Evolutionary conservation across 2,113 vertebrate species (phyloP).

Genomic region (Callocephalon fimbriatum): DNA sequence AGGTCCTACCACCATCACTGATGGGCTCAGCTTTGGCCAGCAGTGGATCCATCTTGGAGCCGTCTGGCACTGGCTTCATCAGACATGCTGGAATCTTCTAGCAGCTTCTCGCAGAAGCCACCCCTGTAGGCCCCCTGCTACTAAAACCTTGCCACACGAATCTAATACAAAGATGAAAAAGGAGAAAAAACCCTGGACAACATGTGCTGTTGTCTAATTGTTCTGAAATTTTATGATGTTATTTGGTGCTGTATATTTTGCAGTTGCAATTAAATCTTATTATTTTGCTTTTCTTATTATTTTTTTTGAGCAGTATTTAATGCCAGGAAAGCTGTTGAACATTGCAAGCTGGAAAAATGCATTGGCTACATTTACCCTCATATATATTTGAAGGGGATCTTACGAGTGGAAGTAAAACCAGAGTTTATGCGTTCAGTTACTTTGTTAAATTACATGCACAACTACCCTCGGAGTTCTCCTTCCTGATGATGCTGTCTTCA

Average conservation of each 20-base stretch:
- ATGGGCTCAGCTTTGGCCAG: neutral
- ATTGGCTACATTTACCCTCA: neutral
- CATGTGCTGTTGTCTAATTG: neutral
- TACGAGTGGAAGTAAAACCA: neutral
- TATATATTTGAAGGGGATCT: neutral
- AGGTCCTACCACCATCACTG: neutral
- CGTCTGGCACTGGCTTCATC: neutral
- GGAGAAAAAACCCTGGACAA: neutral
- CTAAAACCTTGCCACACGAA: neutral
- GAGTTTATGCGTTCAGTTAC: neutral
- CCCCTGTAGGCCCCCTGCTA: neutral
- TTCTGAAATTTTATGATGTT: neutral
- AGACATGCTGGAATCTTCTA: neutral
- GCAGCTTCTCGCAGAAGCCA: neutral
- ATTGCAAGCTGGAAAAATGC: neutral
- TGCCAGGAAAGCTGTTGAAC: neutral
- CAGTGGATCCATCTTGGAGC: neutral
- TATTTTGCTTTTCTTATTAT: neutral
- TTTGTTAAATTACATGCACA: constrained; percentile 27
- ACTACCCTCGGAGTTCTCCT: constrained; percentile 26
- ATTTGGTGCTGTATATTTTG: neutral
- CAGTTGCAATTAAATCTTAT: neutral
- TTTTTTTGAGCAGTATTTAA: neutral
- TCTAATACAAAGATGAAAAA: neutral
- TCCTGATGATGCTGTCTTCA: constrained; percentile 39